Conservation (phyloP, 2,888 invertebrate species). For the Petrolisthes cinctipes region DNA sequence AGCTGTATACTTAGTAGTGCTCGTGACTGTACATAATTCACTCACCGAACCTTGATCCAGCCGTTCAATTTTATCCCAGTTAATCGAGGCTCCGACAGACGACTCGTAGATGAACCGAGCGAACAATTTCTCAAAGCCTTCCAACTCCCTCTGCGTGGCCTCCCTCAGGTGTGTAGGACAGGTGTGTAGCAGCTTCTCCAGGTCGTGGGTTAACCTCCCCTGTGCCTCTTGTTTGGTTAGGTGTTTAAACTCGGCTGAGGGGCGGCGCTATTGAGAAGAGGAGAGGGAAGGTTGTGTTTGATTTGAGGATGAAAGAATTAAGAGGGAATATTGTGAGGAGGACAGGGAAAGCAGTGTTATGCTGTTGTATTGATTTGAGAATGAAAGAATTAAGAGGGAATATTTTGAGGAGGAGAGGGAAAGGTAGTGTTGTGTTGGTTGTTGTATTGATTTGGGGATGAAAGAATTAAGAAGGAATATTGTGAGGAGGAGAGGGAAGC, state of each 20-base stretch:
- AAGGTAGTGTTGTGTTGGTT: too few species aligned
- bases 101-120: slow-evolving; percentile 80
- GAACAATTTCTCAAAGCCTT: slow-evolving; percentile 86
- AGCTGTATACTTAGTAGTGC: too few species aligned
- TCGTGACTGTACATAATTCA: neutral
- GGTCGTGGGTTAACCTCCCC: slow-evolving; percentile 83
- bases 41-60: slow-evolving; percentile 86
- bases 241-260: slow-evolving; percentile 93
- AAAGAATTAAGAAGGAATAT: too few species aligned
- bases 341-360: too few species aligned
- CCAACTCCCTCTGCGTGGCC: slow-evolving; percentile 75
- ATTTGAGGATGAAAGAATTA: too few species aligned
- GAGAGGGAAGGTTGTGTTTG: too few species aligned
- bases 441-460: too few species aligned
- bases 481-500: too few species aligned
- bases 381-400: too few species aligned
- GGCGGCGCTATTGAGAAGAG: slow-evolving; percentile 71
- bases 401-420: too few species aligned
- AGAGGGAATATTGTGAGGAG: too few species aligned
- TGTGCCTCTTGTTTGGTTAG: slow-evolving; percentile 95
- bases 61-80: slow-evolving; percentile 94
- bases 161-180: slow-evolving; percentile 36
- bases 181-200: slow-evolving; percentile 78
- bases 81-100: slow-evolving; percentile 79
- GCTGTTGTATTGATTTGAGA: too few species aligned